Percentiles rank a stretch among this genome's conserved stretches.
Conservation (phyloP, 1,140 invertebrate genomes). For the Chironomus tepperi region DNA sequence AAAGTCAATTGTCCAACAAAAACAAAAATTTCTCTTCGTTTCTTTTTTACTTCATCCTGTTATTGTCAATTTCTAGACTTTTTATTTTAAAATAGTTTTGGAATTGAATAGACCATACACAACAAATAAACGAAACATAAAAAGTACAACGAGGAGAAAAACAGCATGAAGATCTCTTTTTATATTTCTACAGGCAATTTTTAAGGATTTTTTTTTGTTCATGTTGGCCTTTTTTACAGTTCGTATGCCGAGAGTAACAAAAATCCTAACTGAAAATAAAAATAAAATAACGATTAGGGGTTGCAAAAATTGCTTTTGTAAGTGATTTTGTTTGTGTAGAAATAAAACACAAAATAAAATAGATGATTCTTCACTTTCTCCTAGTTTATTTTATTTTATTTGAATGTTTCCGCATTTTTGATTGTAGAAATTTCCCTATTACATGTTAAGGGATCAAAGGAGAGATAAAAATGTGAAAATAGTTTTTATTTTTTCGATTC, state of each 20-base stretch:
- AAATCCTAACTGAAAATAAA: conserved; percentile 20
- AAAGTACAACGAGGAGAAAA: conserved; percentile 9
- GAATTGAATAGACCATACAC: background rate
- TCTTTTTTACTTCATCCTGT: background rate
- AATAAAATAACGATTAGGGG: conserved; percentile 23
- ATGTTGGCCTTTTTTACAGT: background rate
- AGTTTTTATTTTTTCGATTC: no score
- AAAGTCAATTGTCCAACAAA: conserved; percentile 21
- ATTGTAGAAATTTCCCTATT: background rate
- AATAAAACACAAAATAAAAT: conserved; percentile 7
- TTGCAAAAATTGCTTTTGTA: conserved; percentile 9
- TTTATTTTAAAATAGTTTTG: background rate
- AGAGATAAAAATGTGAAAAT: no score
- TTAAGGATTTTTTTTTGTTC: background rate
- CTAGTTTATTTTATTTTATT: background rate
- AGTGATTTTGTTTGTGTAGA: conserved; percentile 14
- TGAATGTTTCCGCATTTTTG: background rate
- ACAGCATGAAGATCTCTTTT: conserved; percentile 10
- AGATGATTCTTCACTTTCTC: conserved; percentile 7
- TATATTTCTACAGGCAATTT: conserved; percentile 17
- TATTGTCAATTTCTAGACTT: no score
- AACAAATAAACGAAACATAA: background rate
- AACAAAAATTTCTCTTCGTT: background rate
- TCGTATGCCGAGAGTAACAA: background rate
- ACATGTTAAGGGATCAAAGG: no score